Conservation (phyloP, 2,797 vertebrate genomes). For the Cynodonichthys magdalenae region DNA sequence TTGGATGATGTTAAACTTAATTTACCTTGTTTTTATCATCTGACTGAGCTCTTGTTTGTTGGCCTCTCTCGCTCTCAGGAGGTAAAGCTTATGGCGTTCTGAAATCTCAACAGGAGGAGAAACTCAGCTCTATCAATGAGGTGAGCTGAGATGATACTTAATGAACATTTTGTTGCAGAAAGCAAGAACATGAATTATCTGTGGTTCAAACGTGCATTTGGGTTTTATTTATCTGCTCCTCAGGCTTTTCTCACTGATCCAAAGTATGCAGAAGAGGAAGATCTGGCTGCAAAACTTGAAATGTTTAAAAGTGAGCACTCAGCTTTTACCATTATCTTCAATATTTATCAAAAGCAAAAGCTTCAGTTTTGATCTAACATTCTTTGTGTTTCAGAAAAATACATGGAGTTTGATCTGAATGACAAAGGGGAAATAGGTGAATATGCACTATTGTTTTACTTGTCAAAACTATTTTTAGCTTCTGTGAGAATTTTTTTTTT, state of each 20-base stretch:
- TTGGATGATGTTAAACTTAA: neutral
- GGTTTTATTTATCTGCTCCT: conserved; percentile 14
- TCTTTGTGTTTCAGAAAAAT: conserved; percentile 77
- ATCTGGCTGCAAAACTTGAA: conserved; percentile 81
- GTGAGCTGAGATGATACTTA: conserved; percentile 49
- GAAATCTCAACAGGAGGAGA: conserved; percentile 84
- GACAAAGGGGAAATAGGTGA: conserved; percentile 87
- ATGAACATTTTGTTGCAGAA: neutral
- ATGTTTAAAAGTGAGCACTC: conserved; percentile 82
- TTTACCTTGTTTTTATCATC: neutral
- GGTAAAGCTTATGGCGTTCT: conserved; percentile 83
- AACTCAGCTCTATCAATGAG: conserved; percentile 82
- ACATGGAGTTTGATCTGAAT: conserved; percentile 88
- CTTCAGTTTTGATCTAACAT: neutral
- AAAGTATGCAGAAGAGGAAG: conserved; percentile 82
- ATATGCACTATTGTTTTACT: neutral
- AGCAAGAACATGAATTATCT: neutral
- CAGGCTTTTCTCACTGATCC: conserved; percentile 84
- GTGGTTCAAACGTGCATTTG: neutral
- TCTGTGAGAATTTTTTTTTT: neutral
- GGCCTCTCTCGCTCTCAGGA: conserved; percentile 52
- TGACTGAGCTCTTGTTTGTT: neutral
- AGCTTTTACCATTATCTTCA: neutral
- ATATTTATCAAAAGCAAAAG: neutral
- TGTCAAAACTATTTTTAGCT: neutral